A percentile compares a stretch with the other conserved stretches of the same genome.
These are phyloP conservation scores for Magallana nippona DNA, from an alignment of 2,888 invertebrate species.

Conservation along the genomic window DNA sequence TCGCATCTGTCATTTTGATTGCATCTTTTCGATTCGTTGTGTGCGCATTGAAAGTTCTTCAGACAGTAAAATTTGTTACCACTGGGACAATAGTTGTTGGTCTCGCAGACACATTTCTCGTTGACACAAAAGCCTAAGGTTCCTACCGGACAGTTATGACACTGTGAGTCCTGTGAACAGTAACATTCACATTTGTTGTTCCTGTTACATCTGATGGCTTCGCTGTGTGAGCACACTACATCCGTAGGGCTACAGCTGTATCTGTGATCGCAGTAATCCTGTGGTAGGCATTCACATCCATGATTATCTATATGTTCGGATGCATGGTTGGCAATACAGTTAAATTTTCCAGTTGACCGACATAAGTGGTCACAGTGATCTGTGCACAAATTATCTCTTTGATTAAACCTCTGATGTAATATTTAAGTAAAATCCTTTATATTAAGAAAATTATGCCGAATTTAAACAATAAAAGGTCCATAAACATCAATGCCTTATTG, in stretches of 20 bases:
- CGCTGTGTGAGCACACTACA: neutral
- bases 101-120: slow-evolving; percentile 2
- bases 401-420: neutral
- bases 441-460: no score
- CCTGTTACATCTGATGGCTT: neutral
- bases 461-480: no score
- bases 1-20: neutral
- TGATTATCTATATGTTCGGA: neutral
- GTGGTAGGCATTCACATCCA: neutral
- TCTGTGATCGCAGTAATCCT: neutral
- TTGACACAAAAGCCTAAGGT: neutral
- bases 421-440: neutral
- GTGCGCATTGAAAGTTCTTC: neutral
- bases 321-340: neutral
- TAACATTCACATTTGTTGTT: slow-evolving; percentile 4
- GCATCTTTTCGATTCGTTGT: neutral
- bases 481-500: no score
- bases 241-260: neutral
- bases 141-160: neutral
- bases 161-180: neutral
- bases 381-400: neutral
- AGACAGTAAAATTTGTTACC: neutral
- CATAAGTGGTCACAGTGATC: neutral
- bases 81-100: neutral
- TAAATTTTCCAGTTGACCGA: neutral